phyloP scores from a whole-genome alignment of 64 coral and sea anemone species.

The Trachythela sp. region DNA sequence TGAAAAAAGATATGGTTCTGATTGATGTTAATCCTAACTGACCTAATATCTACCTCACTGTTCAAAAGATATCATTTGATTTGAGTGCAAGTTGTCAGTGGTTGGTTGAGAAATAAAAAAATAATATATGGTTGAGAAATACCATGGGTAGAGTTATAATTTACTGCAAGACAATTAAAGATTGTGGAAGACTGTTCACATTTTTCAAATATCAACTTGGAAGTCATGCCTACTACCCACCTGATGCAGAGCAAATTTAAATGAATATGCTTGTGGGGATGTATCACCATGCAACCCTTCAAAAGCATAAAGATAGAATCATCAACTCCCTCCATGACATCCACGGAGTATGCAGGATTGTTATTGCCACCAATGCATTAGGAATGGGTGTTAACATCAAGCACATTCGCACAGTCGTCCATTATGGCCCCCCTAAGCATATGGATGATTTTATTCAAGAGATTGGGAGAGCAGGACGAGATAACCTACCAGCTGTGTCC shows the following conservation, averaged over 20 bases:
- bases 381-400: slow-evolving; percentile 29
- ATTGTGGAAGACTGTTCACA: slow-evolving; percentile 1
- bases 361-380: slow-evolving; percentile 36
- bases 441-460: slow-evolving; percentile 43
- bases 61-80: not conserved
- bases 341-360: slow-evolving; percentile 20
- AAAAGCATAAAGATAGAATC: slow-evolving; percentile 23
- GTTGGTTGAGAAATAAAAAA: not conserved
- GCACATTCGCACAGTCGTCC: not conserved
- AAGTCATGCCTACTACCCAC: not conserved
- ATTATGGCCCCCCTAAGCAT: slow-evolving; percentile 16
- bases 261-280: not conserved
- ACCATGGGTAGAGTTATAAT: not conserved
- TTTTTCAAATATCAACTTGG: slow-evolving; percentile 7
- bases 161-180: not conserved
- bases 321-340: not conserved
- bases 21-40: not conserved
- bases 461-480: slow-evolving; percentile 33
- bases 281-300: not conserved
- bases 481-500: not conserved
- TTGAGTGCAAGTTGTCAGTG: not conserved
- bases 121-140: too few species aligned
- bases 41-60: slow-evolving; percentile 27
- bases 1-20: not conserved
- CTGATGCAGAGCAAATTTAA: not conserved